Evolutionary conservation across 1,140 invertebrate species (phyloP).

Genomic region (Trichonephila inaurata): DNA sequence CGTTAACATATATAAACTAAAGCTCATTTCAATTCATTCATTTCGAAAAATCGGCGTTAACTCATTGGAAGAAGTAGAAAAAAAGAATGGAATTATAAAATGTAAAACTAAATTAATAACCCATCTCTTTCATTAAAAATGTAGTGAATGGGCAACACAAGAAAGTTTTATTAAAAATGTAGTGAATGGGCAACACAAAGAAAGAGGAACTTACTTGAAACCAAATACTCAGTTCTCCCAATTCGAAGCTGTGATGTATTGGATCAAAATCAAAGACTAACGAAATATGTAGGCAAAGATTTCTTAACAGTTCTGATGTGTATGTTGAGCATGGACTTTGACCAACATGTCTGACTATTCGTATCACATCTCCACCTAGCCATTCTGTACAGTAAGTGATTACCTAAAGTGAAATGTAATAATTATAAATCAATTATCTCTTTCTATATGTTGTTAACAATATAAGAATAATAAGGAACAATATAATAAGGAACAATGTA

Average conservation of each 20-base stretch:
- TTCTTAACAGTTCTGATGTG: conserved; percentile 88
- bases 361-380: conserved; percentile 84
- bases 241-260: conserved; percentile 85
- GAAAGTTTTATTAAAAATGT: too few species aligned
- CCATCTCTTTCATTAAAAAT: too few species aligned
- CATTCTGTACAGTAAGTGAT: conserved; percentile 86
- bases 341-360: conserved; percentile 87
- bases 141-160: too few species aligned
- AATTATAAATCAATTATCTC: background rate
- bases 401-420: conserved; percentile 78
- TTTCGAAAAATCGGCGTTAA: too few species aligned
- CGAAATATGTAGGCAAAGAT: conserved; percentile 90
- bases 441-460: background rate
- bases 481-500: too few species aligned
- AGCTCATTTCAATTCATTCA: too few species aligned
- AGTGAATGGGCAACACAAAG: too few species aligned
- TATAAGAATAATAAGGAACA: too few species aligned
- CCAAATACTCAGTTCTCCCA: conserved; percentile 91
- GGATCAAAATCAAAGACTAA: conserved; percentile 86
- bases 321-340: conserved; percentile 90
- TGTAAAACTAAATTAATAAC: too few species aligned
- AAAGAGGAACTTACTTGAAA: conserved; percentile 81
- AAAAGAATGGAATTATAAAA: too few species aligned
- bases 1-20: too few species aligned
- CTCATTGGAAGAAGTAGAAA: too few species aligned